phyloP scores from a whole-genome alignment of 1,140 invertebrate species.

The Conus betulinus region DNA sequence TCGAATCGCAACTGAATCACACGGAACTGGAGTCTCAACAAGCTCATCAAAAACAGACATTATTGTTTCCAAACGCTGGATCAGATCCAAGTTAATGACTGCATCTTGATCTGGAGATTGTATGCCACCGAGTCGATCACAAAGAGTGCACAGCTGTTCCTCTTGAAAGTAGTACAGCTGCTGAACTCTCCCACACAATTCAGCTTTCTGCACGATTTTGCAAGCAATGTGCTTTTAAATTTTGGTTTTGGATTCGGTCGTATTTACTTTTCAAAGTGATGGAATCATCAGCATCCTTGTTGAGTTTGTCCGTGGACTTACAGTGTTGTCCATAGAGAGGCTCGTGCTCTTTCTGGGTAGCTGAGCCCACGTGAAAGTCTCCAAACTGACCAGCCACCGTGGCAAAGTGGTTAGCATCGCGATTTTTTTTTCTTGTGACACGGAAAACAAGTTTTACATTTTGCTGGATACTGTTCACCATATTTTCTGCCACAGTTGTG shows the following conservation, averaged over 20 bases:
- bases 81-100: conserved; percentile 1
- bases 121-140: background rate
- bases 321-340: background rate
- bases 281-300: conserved; percentile 1
- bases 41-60: background rate
- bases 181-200: background rate
- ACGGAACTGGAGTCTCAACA: background rate
- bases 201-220: background rate
- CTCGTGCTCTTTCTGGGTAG: background rate
- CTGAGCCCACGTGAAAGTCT: background rate
- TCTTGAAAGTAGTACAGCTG: background rate
- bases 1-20: conserved; percentile 49
- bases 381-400: background rate
- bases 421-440: conserved; percentile 4
- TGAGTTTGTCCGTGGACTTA: background rate
- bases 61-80: background rate
- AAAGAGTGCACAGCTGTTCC: background rate
- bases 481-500: background rate
- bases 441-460: background rate
- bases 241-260: background rate
- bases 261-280: background rate
- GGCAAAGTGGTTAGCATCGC: background rate
- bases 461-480: background rate
- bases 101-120: background rate
- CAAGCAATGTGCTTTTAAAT: background rate